Evolutionary conservation across 2,888 invertebrate species (phyloP), one percentile per base, ranked within the genome.

Genomic region (Drosophila neoperkinsi): DNA sequence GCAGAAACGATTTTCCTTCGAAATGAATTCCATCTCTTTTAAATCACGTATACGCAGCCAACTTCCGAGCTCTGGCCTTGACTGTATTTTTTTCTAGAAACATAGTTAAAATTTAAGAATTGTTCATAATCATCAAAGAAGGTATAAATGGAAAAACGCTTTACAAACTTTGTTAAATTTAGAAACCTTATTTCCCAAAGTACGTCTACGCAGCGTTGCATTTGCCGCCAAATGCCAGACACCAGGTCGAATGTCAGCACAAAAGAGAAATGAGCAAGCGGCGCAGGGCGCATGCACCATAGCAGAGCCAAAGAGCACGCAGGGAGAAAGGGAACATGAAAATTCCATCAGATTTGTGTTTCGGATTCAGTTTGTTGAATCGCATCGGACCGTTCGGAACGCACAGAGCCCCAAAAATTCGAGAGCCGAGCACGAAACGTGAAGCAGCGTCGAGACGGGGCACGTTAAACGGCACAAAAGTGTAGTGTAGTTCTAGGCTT

Each of bases 281-380:
- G 33, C 31, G 34, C 55, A 75, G 52, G 7, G 75, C 88, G 85
- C 86, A 74, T 85, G 86, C 74, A 58, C 61, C 63, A 58, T 72
- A 50, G 53, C 55, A 51, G n/a, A 28, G 52, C 36, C 34, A 57
- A 72, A 64, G 71, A 77, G 64, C 51, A 38, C 41, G n/a, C 38
- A 33, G 62, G 38, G 43, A n/a, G 9, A 62, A 46, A 31, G 34
- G 41, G 11, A 61, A 60, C 51, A 49, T 13, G 41, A 43, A 79
- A 80, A 73, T 86, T 74, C 82, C 74, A 70, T 67, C 59, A 68
- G 63, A 71, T 69, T 79, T 71, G 65, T 74, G 53, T 74, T 81
- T 76, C 79, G 63, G 70, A 66, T 79, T 90, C 75, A 90, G 90
- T 90, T 88, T 85, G 88, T 88, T 65, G 82, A 87, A 82, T 82